Evolutionary conservation across 2,797 vertebrate species (phyloP).

Genomic region (Rhynchotus rufescens): DNA sequence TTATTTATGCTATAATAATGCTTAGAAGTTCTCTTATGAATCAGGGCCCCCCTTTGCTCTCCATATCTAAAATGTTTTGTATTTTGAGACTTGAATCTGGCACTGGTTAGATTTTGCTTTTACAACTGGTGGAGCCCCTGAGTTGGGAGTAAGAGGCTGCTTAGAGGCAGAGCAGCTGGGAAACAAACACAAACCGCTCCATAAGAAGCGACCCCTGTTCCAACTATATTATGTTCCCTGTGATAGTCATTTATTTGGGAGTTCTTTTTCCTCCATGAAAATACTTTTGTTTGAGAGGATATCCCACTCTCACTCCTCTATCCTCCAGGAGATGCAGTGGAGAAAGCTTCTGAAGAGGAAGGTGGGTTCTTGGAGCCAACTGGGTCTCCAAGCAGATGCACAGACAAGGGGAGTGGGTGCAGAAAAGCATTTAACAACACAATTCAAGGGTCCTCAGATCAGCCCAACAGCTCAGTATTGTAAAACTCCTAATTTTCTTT

Average conservation of each 20-base stretch:
- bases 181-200: background rate
- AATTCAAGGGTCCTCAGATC: background rate
- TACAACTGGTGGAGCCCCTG: conserved; percentile 41
- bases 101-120: conserved; percentile 41
- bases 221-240: background rate
- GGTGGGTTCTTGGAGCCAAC: background rate
- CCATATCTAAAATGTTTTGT: background rate
- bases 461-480: background rate
- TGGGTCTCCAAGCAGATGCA: background rate
- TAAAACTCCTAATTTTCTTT: background rate
- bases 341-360: background rate
- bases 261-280: background rate
- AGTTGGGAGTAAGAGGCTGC: background rate
- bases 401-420: background rate
- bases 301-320: background rate
- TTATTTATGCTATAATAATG: conserved; percentile 60
- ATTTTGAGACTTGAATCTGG: conserved; percentile 27
- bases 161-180: conserved; percentile 16
- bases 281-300: background rate
- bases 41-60: background rate
- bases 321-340: background rate
- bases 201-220: background rate
- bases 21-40: conserved; percentile 57
- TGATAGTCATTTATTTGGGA: background rate
- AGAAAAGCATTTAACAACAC: background rate